Percentiles rank a stretch among this genome's conserved stretches.
phyloP scores from a whole-genome alignment of 1,140 invertebrate genomes.

The Dendroctonus ponderosae region DNA sequence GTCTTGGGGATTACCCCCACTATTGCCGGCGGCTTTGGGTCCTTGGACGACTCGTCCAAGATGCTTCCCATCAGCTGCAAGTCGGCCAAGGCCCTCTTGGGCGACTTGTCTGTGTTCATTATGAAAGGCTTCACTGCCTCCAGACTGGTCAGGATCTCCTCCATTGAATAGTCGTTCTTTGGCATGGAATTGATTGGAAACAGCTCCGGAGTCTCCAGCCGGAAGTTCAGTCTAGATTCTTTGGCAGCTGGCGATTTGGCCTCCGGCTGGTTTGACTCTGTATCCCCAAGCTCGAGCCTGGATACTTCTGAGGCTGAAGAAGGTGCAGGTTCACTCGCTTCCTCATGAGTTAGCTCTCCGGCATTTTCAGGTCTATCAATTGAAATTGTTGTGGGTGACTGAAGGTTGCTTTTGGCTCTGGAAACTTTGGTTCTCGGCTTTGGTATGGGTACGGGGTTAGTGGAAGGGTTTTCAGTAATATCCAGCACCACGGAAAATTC shows the following conservation, averaged over 20 bases:
- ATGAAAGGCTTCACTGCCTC: constrained; percentile 21
- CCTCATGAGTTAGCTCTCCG: no score
- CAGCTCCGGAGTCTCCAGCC: no score
- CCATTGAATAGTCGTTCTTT: constrained; percentile 20
- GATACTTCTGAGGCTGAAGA: no score
- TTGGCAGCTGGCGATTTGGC: no score
- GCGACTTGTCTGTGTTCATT: constrained; percentile 5
- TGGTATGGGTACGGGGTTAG: constrained; percentile 36
- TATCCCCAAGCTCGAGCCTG: background rate
- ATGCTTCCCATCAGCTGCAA: no score
- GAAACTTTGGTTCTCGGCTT: constrained; percentile 25
- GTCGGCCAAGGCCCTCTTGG: background rate
- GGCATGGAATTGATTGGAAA: background rate
- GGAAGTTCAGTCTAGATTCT: background rate
- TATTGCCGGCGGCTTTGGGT: constrained; percentile 39
- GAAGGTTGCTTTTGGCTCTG: no score
- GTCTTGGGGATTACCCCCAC: constrained; percentile 41
- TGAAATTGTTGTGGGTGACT: no score
- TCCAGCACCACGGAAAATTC: constrained; percentile 38
- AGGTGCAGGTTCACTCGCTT: no score
- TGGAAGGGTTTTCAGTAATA: constrained; percentile 35
- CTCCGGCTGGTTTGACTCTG: background rate
- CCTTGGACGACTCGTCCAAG: constrained; percentile 19
- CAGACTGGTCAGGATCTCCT: constrained; percentile 26
- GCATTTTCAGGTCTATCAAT: no score